phyloP scores from a whole-genome alignment of 1,140 invertebrate genomes.

The Trypoxylus dichotomus region DNA sequence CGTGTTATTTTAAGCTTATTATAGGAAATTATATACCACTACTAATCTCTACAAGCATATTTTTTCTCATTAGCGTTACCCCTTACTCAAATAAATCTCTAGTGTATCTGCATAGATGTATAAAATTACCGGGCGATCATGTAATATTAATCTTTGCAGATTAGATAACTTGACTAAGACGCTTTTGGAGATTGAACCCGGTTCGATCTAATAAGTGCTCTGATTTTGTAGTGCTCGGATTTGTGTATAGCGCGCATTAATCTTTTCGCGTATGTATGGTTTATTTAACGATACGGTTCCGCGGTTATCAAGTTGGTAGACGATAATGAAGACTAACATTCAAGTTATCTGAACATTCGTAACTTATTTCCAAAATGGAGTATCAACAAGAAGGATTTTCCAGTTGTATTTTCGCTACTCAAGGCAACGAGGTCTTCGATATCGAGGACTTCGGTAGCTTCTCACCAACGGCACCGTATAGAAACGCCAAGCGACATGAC shows the following conservation, averaged over 20 bases:
- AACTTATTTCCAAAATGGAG: background rate
- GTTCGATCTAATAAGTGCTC: background rate
- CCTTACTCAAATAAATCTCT: background rate
- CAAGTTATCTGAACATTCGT: background rate
- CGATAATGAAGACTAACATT: background rate
- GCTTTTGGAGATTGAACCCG: background rate
- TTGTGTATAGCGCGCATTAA: background rate
- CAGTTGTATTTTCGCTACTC: constrained; percentile 22
- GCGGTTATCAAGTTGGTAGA: too few species aligned
- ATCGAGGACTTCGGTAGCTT: constrained; percentile 28
- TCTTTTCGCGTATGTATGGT: background rate
- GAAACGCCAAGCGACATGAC: background rate
- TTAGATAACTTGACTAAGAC: background rate
- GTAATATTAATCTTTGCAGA: background rate
- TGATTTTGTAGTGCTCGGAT: background rate
- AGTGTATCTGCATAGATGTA: background rate
- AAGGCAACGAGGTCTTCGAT: constrained; percentile 15
- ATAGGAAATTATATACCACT: background rate
- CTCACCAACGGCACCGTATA: background rate
- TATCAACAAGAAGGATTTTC: background rate
- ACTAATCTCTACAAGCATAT: background rate
- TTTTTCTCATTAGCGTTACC: background rate
- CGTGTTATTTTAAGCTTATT: background rate
- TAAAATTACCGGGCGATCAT: background rate
- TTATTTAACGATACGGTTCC: background rate